phyloP scores from a whole-genome alignment of 1,140 invertebrate species.

The Metaphire vulgaris region DNA sequence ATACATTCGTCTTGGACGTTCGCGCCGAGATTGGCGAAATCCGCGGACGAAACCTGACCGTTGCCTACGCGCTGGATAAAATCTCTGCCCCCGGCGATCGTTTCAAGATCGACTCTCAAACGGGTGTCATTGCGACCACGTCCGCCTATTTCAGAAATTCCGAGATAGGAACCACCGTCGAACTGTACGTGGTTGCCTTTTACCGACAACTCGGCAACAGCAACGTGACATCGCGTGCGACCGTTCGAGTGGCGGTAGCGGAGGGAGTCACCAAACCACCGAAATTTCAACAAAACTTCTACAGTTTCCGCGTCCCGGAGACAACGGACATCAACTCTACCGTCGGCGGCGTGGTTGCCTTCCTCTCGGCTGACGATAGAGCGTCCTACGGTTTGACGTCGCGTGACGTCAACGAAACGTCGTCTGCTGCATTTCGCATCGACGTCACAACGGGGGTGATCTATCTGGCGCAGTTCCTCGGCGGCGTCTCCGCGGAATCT shows the following conservation, averaged over 20 bases:
- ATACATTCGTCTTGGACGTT: constrained; percentile 21
- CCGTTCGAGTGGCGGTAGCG: neutral
- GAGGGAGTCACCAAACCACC: neutral
- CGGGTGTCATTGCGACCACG: neutral
- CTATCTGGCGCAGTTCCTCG: neutral
- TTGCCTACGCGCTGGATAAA: constrained; percentile 23
- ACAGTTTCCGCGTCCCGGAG: neutral
- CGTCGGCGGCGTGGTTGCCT: neutral
- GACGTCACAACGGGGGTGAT: neutral
- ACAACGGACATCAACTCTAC: neutral
- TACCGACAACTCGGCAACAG: neutral
- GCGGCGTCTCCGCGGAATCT: neutral
- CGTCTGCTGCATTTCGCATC: neutral
- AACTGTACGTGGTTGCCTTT: neutral
- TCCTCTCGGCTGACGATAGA: neutral
- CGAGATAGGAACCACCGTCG: neutral
- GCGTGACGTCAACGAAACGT: neutral
- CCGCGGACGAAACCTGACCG: constrained; percentile 30
- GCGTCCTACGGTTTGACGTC: neutral
- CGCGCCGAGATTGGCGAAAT: constrained; percentile 33
- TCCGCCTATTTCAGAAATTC: neutral
- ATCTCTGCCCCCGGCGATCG: neutral
- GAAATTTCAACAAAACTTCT: neutral
- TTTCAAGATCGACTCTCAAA: neutral
- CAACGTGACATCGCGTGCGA: neutral